Evolutionary conservation across 1,140 invertebrate genomes (phyloP), one percentile per base, ranked within the genome.

Genomic region (Drosophila mojavensis): DNA sequence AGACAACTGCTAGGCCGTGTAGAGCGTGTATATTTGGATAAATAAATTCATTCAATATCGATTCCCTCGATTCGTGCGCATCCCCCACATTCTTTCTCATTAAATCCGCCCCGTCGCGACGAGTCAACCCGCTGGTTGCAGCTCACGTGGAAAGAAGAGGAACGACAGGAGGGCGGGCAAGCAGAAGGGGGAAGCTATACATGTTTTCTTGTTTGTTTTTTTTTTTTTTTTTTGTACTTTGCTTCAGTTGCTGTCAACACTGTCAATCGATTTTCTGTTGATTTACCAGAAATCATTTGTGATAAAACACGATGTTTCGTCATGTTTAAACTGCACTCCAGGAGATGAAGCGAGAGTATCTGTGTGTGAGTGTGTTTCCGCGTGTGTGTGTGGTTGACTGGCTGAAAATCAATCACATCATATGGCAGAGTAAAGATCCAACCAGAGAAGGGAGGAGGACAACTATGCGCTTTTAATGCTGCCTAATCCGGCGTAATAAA

Each of bases 401-500:
- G 39, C 48, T 63, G 59, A 68, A 68, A 86, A 83, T 86, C 83
- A 88, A 88, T 88, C 83, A 78, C 76, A 88, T 88, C 80, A 74
- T 68, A 78, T 75, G 72, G 65, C 67, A 71, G 62, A 81, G 48
- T 69, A 53, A 74, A 68, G 75, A 72, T 50, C 43, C 33, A 36
- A 61, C 36, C 54, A 20, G 56, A 30, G 36, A 43, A 71, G 62
- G 59, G 59, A 41, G 30, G 61, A 64, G 60, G 54, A 70, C 59
- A 73, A 59, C 70, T 56, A 71, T 75, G 67, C 67, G 71, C 84
- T 86, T 77, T 86, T 88, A 89, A 88, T 88, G 83, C 84, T 83
- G 83, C 84, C 84, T 88, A 88, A 88, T 88, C 83, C 84, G 84
- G 77, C 84, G 83, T 89, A 89, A 88, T 88, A 88, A 88, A 88